Evolutionary conservation across 2,888 invertebrate genomes (phyloP).

Genomic region (Orthosia incerta): DNA sequence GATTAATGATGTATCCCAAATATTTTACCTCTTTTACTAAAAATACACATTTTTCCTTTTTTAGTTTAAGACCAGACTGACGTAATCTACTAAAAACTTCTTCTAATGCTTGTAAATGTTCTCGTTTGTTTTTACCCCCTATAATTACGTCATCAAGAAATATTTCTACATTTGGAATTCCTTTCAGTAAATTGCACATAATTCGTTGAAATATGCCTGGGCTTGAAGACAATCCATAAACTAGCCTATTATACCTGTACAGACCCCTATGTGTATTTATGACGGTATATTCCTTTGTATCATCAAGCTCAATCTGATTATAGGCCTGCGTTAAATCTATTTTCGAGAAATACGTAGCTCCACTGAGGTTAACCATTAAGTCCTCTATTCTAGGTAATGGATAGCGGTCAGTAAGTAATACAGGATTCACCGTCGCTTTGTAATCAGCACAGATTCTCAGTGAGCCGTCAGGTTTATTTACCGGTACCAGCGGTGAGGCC

Average conservation of each 20-base stretch:
- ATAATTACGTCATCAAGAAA: not conserved
- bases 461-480: no score
- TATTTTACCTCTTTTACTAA: not conserved
- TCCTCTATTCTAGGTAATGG: no score
- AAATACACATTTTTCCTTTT: not conserved
- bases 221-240: not conserved
- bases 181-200: not conserved
- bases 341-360: no score
- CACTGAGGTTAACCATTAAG: no score
- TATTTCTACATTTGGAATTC: not conserved
- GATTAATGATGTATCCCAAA: not conserved
- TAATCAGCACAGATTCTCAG: no score
- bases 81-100: not conserved
- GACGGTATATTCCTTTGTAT: no score
- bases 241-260: not conserved
- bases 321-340: no score
- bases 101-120: not conserved
- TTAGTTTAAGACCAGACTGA: not conserved
- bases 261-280: no score
- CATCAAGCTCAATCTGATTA: no score
- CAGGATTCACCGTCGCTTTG: no score
- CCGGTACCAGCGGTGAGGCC: no score
- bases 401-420: no score
- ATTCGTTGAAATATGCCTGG: not conserved
- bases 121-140: not conserved